Evolutionary conservation across 2,888 invertebrate genomes (phyloP), one percentile per base, ranked within the genome.

Genomic region (Cerceris rybyensis): DNA sequence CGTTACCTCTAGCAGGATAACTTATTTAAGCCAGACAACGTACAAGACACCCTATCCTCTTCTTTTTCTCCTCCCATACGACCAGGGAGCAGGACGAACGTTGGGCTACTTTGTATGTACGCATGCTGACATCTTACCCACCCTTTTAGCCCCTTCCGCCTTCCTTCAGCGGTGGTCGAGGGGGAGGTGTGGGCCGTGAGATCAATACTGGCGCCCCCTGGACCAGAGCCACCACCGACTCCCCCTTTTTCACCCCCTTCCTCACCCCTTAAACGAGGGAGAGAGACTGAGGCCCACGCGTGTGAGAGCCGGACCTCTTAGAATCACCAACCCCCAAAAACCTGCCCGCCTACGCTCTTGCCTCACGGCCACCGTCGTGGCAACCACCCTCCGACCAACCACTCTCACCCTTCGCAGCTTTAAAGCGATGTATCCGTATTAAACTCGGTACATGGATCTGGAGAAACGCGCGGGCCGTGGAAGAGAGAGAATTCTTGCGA

Each of bases 61-160:
- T 28, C 28, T 28, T 28, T 28, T 28, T 28, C 70, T 70, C 49
- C 59, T 77, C 80, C 77, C 79, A 75, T 61, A 74, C 65, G 75
- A 68, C 67, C 43, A 61, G 77, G 70, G 57, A 75, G 78, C 64
- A 69, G 75, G 78, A 70, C 76, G 66, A 78, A 75, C 79, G 74
- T 75, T 84, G 87, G 90, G 91, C 91, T 92, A 91, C 91, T 92
- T 92, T 92, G 91, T 92, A 91, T 92, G 92, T 91, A 92, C 92
- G 90, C 92, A 92, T 87, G 90, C 91, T 90, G 90, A 90, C 91
- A 91, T 91, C 91, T 91, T 91, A 91, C 89, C 91, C 90, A 88
- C 88, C 91, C 89, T 86, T 86, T 83, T 87, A 86, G 85, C 89
- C 88, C 87, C 85, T 73, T 80, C 76, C 80, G 72, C 78, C 84